These are phyloP conservation scores for Temnothorax rugatulus DNA, from an alignment of 2,888 invertebrate species.

Conservation along the genomic window DNA sequence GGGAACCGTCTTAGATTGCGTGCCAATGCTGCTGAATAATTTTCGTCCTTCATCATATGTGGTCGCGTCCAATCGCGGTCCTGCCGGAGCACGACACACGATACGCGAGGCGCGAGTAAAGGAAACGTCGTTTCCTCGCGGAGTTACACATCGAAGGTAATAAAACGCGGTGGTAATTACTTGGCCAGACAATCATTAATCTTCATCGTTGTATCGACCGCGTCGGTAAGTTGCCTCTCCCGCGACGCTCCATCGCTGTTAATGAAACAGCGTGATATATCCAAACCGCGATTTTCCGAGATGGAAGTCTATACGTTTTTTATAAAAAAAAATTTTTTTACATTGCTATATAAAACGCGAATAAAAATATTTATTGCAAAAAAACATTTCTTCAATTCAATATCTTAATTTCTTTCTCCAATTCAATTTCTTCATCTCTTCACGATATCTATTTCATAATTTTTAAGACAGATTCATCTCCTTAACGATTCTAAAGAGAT, in stretches of 20 bases:
- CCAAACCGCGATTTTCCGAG: conserved; percentile 23
- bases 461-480: not conserved
- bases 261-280: conserved; percentile 49
- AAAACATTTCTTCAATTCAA: no score
- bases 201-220: conserved; percentile 62
- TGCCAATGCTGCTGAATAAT: conserved; percentile 60
- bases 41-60: conserved; percentile 9
- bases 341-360: not conserved
- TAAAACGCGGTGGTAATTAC: conserved; percentile 54
- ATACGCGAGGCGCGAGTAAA: not conserved
- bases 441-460: not conserved
- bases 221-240: conserved; percentile 41
- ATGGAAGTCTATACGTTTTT: not conserved
- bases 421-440: no score
- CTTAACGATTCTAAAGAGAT: not conserved
- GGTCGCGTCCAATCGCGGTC: not conserved
- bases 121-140: conserved; percentile 11
- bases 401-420: no score
- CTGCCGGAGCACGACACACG: not conserved
- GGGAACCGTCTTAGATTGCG: conserved; percentile 59
- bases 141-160: conserved; percentile 50
- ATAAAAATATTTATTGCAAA: not conserved
- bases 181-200: conserved; percentile 63
- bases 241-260: conserved; percentile 41
- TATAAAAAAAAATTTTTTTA: not conserved